Percentiles rank a stretch among this genome's conserved stretches.
These are phyloP conservation scores for Bubalus kerabau DNA, from an alignment of 2,113 vertebrate species.

Conservation along the genomic window DNA sequence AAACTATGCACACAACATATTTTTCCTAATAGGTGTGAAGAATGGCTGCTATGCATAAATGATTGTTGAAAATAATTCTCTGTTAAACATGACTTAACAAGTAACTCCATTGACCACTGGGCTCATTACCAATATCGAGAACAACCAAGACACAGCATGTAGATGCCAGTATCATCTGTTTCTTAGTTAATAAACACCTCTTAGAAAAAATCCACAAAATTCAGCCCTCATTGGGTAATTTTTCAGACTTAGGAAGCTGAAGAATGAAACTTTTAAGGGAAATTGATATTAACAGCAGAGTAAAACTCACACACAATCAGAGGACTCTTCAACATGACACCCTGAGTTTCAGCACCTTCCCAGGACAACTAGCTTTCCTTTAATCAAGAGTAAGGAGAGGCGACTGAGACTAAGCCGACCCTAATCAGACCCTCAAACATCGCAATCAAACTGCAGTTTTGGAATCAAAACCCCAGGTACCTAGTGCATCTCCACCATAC, in stretches of 20 bases:
- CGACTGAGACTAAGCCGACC: not conserved
- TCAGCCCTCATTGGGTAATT: not conserved
- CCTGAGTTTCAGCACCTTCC: not conserved
- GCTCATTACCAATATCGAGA: not conserved
- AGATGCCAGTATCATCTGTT: not conserved
- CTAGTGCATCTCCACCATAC: not conserved
- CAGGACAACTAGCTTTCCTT: not conserved
- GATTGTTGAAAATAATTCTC: constrained; percentile 71
- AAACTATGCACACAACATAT: constrained; percentile 69
- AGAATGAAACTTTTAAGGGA: constrained; percentile 38
- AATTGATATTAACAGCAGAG: not conserved
- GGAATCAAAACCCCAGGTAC: not conserved
- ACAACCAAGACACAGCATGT: not conserved
- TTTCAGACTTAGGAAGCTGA: not conserved
- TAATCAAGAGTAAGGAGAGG: not conserved
- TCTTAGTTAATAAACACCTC: constrained; percentile 5
- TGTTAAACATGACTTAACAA: constrained; percentile 68
- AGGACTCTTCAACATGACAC: not conserved
- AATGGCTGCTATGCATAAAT: constrained; percentile 75
- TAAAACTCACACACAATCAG: not conserved
- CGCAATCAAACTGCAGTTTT: constrained; percentile 1
- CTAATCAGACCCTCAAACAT: not conserved
- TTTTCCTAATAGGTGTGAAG: constrained; percentile 76
- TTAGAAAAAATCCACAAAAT: not conserved
- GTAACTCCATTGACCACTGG: constrained; percentile 34